Evolutionary conservation across 2,797 vertebrate genomes (phyloP).

Genomic region (Gorsachius magnificus): DNA sequence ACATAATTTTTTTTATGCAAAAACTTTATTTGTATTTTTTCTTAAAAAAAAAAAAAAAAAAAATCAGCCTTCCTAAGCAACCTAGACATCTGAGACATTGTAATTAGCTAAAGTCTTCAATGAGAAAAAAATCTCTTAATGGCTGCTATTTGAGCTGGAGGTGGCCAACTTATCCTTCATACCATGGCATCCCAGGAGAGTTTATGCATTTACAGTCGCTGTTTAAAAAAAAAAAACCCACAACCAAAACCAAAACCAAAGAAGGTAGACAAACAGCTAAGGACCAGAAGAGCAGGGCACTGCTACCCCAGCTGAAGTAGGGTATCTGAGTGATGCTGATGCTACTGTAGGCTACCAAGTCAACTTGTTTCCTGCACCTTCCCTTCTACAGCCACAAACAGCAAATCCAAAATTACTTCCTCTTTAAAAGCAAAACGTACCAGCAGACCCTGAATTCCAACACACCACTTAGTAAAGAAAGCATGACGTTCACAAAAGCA

Average conservation of each 20-base stretch:
- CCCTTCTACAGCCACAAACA: neutral
- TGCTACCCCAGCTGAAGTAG: neutral
- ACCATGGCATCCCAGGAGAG: neutral
- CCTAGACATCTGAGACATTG: neutral
- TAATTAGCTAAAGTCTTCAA: neutral
- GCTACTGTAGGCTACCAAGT: neutral
- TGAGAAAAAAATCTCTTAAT: neutral
- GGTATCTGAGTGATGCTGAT: neutral
- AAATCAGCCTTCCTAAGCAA: neutral
- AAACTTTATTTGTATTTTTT: too few relatives aligned
- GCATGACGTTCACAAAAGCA: fast-evolving
- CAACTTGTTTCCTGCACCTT: neutral
- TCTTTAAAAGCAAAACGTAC: neutral
- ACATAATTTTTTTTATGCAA: too few relatives aligned
- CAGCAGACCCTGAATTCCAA: neutral
- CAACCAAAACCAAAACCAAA: neutral
- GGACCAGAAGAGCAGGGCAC: neutral
- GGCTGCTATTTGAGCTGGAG: neutral
- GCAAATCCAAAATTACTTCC: neutral
- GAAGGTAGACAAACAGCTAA: neutral
- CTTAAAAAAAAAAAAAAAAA: too few relatives aligned
- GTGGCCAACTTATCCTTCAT: neutral
- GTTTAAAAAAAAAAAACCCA: neutral
- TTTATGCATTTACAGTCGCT: neutral
- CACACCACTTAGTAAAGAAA: neutral